Percentiles rank a stretch among this genome's conserved stretches.
These are phyloP conservation scores for Caenorhabditis becei DNA, from an alignment of 2,888 invertebrate genomes.

Conservation along the genomic window DNA sequence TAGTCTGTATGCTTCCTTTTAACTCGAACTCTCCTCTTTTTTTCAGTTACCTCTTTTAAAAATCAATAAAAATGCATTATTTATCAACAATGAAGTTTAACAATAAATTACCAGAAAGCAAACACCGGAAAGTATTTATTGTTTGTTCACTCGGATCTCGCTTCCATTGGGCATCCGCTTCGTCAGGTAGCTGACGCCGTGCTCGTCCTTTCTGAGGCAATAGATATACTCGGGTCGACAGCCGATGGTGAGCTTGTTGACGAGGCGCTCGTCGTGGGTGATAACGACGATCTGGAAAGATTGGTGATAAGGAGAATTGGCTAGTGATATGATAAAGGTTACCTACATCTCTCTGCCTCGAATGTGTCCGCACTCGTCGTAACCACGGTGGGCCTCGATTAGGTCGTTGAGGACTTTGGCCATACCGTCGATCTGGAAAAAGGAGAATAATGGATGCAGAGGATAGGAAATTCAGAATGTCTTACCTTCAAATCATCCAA, in stretches of 20 bases:
- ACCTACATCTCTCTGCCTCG: conserved; percentile 65
- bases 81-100: too few species aligned
- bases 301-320: too few species aligned
- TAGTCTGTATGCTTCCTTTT: too few species aligned
- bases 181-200: conserved; percentile 51
- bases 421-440: conserved; percentile 80
- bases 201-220: conserved; percentile 71
- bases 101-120: too few species aligned
- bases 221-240: conserved; percentile 78
- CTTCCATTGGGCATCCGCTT: conserved; percentile 54
- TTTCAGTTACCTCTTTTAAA: too few species aligned
- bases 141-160: conserved; percentile 24
- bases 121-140: too few species aligned
- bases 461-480: too few species aligned
- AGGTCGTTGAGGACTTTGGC: conserved; percentile 76
- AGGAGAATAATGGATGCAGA: too few species aligned
- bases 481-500: conserved; percentile 90
- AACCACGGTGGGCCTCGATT: conserved; percentile 65
- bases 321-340: too few species aligned
- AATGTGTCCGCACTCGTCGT: conserved; percentile 83
- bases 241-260: conserved; percentile 71
- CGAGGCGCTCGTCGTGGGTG: conserved; percentile 90
- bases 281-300: conserved; percentile 95
- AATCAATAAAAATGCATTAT: too few species aligned
- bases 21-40: too few species aligned